phyloP scores from a whole-genome alignment of 2,113 vertebrate genomes.

The Pelusios castaneus region DNA sequence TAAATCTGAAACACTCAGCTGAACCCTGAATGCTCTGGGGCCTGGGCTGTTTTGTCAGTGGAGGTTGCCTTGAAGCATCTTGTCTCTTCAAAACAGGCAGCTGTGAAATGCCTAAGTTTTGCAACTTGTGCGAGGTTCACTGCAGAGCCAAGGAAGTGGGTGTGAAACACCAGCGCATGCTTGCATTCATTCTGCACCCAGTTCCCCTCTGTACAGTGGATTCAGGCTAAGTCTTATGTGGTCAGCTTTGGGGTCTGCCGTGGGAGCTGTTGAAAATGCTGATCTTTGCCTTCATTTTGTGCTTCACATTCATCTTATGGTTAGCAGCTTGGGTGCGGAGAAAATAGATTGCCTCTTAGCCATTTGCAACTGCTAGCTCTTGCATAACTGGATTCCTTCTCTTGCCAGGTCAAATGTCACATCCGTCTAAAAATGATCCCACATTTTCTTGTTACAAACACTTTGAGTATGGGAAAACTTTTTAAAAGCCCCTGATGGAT shows the following conservation, averaged over 20 bases:
- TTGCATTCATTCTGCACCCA: not conserved
- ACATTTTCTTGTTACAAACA: not conserved
- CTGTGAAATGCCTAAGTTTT: not conserved
- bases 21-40: not conserved
- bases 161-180: not conserved
- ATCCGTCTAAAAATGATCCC: not conserved
- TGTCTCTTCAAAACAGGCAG: not conserved
- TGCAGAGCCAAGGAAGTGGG: not conserved
- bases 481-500: not conserved
- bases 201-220: not conserved
- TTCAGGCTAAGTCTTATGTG: not conserved
- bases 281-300: not conserved
- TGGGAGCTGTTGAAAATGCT: not conserved
- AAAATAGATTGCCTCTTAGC: not conserved
- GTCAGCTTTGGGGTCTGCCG: not conserved
- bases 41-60: not conserved
- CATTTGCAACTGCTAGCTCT: not conserved
- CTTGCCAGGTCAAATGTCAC: not conserved
- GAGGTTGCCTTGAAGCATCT: not conserved
- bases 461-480: not conserved
- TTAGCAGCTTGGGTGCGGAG: not conserved
- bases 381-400: not conserved
- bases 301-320: not conserved
- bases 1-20: not conserved
- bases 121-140: not conserved